Evolutionary conservation across 2,113 vertebrate species (phyloP).

Genomic region (Gadus macrocephalus): DNA sequence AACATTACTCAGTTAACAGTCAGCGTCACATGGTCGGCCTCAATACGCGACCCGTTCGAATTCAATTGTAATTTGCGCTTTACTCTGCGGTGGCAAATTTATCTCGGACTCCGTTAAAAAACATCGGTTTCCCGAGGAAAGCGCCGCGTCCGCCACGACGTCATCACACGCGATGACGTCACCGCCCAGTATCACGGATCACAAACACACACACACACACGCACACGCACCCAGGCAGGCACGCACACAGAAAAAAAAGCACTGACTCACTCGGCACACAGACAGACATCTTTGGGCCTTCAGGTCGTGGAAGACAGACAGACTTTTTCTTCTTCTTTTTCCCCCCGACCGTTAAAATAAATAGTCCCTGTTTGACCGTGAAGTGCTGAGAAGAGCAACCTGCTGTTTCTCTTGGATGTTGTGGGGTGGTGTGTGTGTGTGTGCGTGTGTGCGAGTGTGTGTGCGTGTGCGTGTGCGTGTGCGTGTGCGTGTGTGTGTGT

Average conservation of each 20-base stretch:
- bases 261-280: not conserved
- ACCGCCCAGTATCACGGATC: too few relatives aligned
- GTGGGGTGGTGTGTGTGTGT: not conserved
- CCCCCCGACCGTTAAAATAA: not conserved
- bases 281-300: not conserved
- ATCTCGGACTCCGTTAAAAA: too few relatives aligned
- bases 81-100: too few relatives aligned
- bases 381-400: slow-evolving; percentile 10
- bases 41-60: too few relatives aligned
- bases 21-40: too few relatives aligned
- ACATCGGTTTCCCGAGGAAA: too few relatives aligned
- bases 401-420: slow-evolving; percentile 12
- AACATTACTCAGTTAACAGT: too few relatives aligned
- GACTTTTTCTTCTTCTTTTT: not conserved
- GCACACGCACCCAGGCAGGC: slow-evolving; percentile 3
- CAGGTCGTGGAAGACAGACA: slow-evolving; percentile 20
- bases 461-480: slow-evolving; percentile 8
- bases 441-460: not conserved
- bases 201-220: slow-evolving; percentile 1
- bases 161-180: too few relatives aligned
- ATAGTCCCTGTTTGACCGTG: not conserved
- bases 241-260: not conserved
- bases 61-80: too few relatives aligned
- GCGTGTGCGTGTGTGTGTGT: slow-evolving; percentile 11
- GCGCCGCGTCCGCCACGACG: too few relatives aligned